Evolutionary conservation across 2,888 invertebrate genomes (phyloP), one percentile per base, ranked within the genome.

Genomic region (Sepioteuthis lessoniana): DNA sequence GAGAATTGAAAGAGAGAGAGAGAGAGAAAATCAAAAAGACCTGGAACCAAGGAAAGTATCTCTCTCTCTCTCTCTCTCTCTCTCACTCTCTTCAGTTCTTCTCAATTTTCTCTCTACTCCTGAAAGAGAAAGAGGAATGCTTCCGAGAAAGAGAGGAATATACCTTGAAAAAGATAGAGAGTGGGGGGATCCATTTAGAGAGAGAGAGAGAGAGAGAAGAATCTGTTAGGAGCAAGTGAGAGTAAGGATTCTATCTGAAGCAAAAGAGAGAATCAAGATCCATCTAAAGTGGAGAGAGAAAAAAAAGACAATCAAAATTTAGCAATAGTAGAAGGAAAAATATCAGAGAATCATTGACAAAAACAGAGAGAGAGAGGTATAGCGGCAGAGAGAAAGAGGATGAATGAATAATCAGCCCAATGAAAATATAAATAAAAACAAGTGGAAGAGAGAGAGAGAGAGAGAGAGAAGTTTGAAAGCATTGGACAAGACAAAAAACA

Each of bases 261-360:
- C 0, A 31, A 0, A 2, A 21, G 8, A 7, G 21, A 0, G 21
- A 21, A 0, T 28, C 4, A 3, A 10, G 60, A 31, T 19, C 19
- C 2, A 31, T 25, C 16, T 19, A 55, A 21, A 55, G 55, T 21
- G 3, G 21, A 21, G 8, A 21, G 7, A 21, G 28, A 21, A 0
- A 21, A 3, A 21, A 8, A 60, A 28, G 21, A 3, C 1, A 3
- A 8, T 60, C 25, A 7, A 7, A 5, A 5, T 8, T 7, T 0
- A 7, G 25, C 5, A 8, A 60, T 28, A 60, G 60, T 28, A 21
- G 28, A 21, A 60, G 60, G 28, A 5, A 60, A 4, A 31, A 5
- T 4, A 3, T 21, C 5, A 21, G 0, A 5, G 21, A 21, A 1
- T 5, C 7, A 3, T 4, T 0, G 31, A 76, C 31, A 76, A 31